Base-by-base conservation (phyloP, 2,113 vertebrate genomes). In the Rhinopomastus cyanomelas region DNA sequence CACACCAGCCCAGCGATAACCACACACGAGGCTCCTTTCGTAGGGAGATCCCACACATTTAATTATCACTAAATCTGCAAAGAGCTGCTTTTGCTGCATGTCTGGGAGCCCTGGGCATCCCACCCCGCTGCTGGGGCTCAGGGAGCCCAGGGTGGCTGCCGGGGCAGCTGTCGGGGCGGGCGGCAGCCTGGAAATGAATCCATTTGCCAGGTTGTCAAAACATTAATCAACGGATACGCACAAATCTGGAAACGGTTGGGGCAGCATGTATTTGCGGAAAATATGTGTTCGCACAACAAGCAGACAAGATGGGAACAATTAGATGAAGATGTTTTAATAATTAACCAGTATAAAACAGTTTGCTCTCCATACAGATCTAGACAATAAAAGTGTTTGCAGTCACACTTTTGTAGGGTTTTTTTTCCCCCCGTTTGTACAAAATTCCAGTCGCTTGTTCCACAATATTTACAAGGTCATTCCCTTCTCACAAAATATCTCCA, bases 211-310 rank as follows among this genome's bases (percentile, higher is more conserved):
- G 94, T 92, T 94, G 91, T 95, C 95, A 92, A 87, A 95, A 93
- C 92, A 95, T 90, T 87, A 87, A 95, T 93, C 89, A 87, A 92
- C 80, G 46, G 90, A 89, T 92, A 71, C 90, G 39, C 39, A 86
- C 26, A 83, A 97, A 96, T 96, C 95, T 97, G 96, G 96, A 95
- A 97, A 85, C 46, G 81, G 93, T 96, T 97, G 96, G 88, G 94
- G 77, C 92, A 93, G 94, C 96, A 96, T 92, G 89, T 62, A 96
- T 94, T 97, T 87, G 95, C 81, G 95, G 94, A 93, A 95, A 96
- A 95, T 87, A 93, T 95, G 95, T 96, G 96, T 96, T 95, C 96
- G 17, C 94, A 95, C 94, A 95, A 91, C 93, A 89, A 94, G 95
- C 86, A n/a, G 91, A 96, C 87, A 95, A 94, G 95, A 96, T 95